Conservation (phyloP, 2,113 vertebrate species). For the Psittacula cyanocephala region DNA sequence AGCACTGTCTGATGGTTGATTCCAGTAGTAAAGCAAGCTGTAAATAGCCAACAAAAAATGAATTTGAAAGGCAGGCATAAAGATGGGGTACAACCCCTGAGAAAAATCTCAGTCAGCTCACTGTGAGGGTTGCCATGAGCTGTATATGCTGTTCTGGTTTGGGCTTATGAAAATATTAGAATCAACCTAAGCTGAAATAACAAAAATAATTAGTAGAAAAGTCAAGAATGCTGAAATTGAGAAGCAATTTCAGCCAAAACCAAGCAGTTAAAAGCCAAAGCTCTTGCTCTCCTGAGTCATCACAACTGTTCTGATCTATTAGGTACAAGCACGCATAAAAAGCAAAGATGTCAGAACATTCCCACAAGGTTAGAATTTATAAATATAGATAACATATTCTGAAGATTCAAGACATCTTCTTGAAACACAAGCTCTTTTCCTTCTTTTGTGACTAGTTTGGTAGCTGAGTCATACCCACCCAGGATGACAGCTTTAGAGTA, state of each 20-base stretch:
- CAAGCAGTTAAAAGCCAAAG: neutral
- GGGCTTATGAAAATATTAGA: neutral
- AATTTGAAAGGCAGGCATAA: neutral
- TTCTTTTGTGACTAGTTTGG: neutral
- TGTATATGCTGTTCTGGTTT: neutral
- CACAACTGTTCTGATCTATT: neutral
- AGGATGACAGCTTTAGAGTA: neutral
- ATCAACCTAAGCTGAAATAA: neutral
- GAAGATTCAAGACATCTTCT: neutral
- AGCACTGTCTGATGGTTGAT: neutral
- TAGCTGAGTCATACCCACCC: neutral
- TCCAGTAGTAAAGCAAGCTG: neutral
- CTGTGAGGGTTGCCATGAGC: neutral
- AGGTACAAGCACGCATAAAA: neutral
- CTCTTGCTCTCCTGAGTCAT: neutral
- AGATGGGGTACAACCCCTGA: neutral
- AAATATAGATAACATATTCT: neutral
- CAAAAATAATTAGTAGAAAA: neutral
- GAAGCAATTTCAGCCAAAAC: neutral
- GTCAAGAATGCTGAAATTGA: neutral
- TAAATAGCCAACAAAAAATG: neutral
- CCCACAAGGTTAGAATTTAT: neutral
- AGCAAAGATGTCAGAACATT: neutral
- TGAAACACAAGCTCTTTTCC: neutral
- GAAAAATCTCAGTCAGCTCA: neutral